phyloP scores from a whole-genome alignment of 2,888 invertebrate species.

The Drosophila tanythrix region DNA sequence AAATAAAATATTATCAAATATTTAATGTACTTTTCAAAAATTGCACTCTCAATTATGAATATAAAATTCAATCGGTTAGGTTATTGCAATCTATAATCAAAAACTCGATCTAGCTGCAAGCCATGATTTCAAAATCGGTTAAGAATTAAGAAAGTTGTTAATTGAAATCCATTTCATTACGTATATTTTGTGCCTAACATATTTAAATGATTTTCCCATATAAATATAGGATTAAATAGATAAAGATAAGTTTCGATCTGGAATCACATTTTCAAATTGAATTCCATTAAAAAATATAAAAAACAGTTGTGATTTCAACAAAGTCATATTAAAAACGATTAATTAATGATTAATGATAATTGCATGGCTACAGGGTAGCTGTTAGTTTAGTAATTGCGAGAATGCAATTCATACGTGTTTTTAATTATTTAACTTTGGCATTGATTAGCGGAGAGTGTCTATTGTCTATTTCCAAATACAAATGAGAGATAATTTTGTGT shows the following conservation, averaged over 20 bases:
- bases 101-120: too few relatives aligned
- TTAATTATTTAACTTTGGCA: slow-evolving; percentile 15
- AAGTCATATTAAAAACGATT: too few relatives aligned
- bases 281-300: neutral
- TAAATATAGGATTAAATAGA: too few relatives aligned
- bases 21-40: neutral
- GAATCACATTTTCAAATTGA: neutral
- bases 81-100: neutral
- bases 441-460: slow-evolving; percentile 21
- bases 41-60: too few relatives aligned
- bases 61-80: neutral
- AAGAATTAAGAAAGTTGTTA: too few relatives aligned
- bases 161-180: too few relatives aligned
- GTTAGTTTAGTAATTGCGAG: neutral
- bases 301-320: too few relatives aligned
- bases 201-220: too few relatives aligned
- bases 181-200: neutral
- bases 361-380: neutral
- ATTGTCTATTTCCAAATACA: slow-evolving; percentile 12
- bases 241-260: neutral
- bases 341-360: too few relatives aligned
- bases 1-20: neutral
- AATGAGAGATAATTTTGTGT: slow-evolving; percentile 14
- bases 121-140: too few relatives aligned
- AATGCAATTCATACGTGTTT: neutral